phyloP scores from a whole-genome alignment of 2,797 vertebrate genomes.

The Darevskia nairensis region DNA sequence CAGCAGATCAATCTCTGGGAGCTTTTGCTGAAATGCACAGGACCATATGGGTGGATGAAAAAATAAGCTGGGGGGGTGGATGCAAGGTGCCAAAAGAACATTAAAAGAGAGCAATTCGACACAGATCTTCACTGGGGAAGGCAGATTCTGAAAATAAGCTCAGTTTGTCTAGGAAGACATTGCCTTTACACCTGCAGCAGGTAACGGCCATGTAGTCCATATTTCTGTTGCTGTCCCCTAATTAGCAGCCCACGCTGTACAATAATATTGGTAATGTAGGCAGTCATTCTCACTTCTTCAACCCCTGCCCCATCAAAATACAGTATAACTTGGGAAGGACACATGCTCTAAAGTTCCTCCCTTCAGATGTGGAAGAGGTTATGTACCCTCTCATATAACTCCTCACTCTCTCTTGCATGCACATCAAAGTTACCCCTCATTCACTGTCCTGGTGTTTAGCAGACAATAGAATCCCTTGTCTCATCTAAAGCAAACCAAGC shows the following conservation, averaged over 20 bases:
- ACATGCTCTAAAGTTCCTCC: neutral
- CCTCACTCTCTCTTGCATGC: neutral
- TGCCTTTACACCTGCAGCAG: neutral
- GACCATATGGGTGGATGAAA: neutral
- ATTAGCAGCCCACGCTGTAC: neutral
- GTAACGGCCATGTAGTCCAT: neutral
- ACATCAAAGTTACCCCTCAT: neutral
- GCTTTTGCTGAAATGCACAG: neutral
- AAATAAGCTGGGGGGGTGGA: accelerated
- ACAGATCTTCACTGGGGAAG: neutral
- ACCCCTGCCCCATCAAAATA: neutral
- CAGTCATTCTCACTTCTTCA: accelerated
- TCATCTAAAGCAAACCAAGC: neutral
- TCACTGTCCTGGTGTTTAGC: neutral
- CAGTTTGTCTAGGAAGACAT: neutral
- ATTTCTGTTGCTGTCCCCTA: neutral
- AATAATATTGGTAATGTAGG: neutral
- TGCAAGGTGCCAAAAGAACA: neutral
- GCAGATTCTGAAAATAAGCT: neutral
- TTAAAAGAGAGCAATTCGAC: neutral
- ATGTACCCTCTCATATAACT: neutral
- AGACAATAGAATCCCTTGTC: neutral
- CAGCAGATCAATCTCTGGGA: neutral
- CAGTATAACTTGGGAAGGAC: neutral
- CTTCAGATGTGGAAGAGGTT: neutral